Evolutionary conservation across 2,888 invertebrate genomes (phyloP).

Genomic region (Heteropelma amictum): DNA sequence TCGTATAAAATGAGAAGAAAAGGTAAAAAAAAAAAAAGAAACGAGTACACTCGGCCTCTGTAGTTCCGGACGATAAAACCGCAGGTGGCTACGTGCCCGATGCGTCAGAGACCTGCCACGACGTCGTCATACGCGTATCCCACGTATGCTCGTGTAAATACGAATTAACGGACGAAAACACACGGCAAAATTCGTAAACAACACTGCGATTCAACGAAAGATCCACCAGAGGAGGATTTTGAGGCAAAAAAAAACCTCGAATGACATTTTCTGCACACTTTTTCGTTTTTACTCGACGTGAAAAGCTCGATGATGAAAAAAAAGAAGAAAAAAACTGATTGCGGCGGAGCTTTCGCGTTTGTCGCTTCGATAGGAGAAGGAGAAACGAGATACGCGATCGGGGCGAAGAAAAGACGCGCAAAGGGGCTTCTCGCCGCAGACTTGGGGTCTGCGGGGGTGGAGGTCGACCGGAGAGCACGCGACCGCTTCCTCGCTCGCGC

Average conservation of each 20-base stretch:
- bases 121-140: not conserved
- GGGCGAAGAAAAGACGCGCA: slow-evolving; percentile 25
- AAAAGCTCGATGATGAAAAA: too few species aligned
- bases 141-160: not conserved
- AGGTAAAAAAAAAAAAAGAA: not conserved
- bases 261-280: too few species aligned
- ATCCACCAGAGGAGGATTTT: too few species aligned
- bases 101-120: slow-evolving; percentile 42
- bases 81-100: slow-evolving; percentile 38
- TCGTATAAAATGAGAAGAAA: slow-evolving; percentile 11
- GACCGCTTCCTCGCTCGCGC: slow-evolving; percentile 56
- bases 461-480: slow-evolving; percentile 58
- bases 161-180: not conserved
- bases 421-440: slow-evolving; percentile 75
- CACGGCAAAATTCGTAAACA: too few species aligned
- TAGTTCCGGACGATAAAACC: slow-evolving; percentile 42
- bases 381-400: slow-evolving; percentile 72
- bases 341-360: too few species aligned
- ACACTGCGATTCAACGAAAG: too few species aligned
- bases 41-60: not conserved
- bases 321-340: too few species aligned
- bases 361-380: slow-evolving; percentile 10
- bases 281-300: too few species aligned
- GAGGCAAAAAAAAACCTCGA: not conserved
- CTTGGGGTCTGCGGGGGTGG: slow-evolving; percentile 67